Evolutionary conservation across 64 coral and sea anemone species (phyloP), one percentile per base, ranked within the genome.

Genomic region (Stylophora pistillata): DNA sequence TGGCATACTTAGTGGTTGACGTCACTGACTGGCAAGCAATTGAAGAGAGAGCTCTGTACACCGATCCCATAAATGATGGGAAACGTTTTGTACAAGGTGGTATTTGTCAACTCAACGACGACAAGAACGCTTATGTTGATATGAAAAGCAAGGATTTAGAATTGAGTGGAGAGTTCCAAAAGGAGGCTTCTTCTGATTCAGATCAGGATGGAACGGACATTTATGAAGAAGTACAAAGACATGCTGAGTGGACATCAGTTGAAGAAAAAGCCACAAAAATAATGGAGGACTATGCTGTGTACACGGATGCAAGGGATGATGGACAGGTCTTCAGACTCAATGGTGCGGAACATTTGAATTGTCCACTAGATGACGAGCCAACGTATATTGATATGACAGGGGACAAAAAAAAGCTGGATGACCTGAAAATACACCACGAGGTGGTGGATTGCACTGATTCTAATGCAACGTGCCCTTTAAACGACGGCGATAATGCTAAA

Each of bases 1-100:
- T 63, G 21, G 80, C 80, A 1, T 84, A 84, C 14, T 23, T 20
- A 53, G 80, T 84, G 27, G 80, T 84, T 34, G 21, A 84, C 26
- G 33, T 84, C 13, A 53, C 60, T 23, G 62, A 84, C 31, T 84
- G 80, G 80, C 53, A 16, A 26, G 37, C 37, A 10, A 23, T 69
- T 13, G 60, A 69, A n/a, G 64, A 68, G 64, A 68, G 26, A 68
- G 64, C 64, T 23, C 21, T 31, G 29, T 82, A 82, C 78, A 82
- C 56, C 32, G 59, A 82, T 23, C 17, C 32, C 15, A 55, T n/a
- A n/a, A 20, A 78, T 29, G 75, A 55, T 53, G 75, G 47, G 26
- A 6, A 56, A 20, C 11, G 52, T 75, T 78, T 78, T 78, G 27
- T 27, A 56, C 75, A 55, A 78, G 53, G 26, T 25, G 10, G 23